Base-by-base conservation (phyloP, 2,113 vertebrate species). In the Indri indri region DNA sequence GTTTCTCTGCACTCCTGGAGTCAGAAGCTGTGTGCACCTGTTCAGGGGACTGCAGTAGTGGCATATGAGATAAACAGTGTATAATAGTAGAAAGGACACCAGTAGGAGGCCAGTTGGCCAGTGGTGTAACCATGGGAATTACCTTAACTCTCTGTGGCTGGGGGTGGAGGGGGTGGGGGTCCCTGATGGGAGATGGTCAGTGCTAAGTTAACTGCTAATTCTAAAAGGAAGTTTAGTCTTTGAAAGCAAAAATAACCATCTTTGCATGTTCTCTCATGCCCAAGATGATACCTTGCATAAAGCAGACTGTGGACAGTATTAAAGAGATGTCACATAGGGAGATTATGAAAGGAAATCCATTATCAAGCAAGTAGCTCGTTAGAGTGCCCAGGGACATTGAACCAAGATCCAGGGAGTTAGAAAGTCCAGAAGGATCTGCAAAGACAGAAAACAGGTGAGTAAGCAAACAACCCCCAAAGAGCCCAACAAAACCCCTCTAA, bases 391-490 rank as follows among this genome's bases (percentile, higher is more conserved):
- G 11, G n/a, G 86, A 66, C 37, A 82, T 4, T 42, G 66, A 66
- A 65, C 27, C 34, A 85, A 59, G 50, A 70, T 23, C 14, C 34
- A 47, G 37, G 59, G 34, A 88, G 2, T 76, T 84, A 83, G 32
- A 16, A 68, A 79, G 74, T 50, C 34, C 45, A 65, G 73, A 66
- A 77, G 47, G 54, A 65, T 23, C 34, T 50, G 50, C 84, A 54
- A 91, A 92, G 30, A 96, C n/a, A 83, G 76, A 87, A 80, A 92
- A 85, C 76, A 87, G 54, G 54, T 65, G 50, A 89, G 23, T 86
- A 59, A 87, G 88, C 23, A 61, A 90, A 91, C 20, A 32, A 37
- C 59, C 10, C 40, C 13, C 42, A 61, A 37, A 74, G 8, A 74
- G 47, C 10, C 2, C 59, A 42, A 76, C 40, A 52, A 50, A 82